These are phyloP conservation scores for Zapornia atra DNA, from an alignment of 2,113 vertebrate genomes.

Conservation along the genomic window DNA sequence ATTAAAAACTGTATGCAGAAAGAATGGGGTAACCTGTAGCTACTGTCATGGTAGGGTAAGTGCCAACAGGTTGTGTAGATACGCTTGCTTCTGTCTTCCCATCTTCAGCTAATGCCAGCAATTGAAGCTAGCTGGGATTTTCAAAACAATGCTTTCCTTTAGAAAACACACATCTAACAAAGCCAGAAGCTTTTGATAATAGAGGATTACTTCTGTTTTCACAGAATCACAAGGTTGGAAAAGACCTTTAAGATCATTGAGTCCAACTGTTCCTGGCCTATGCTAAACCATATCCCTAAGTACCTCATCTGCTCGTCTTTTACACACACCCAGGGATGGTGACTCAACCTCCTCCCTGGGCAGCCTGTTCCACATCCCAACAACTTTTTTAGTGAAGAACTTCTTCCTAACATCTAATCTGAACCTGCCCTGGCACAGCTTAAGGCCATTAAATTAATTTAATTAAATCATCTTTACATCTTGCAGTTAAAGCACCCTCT, in stretches of 20 bases:
- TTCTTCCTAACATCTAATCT: too few relatives aligned
- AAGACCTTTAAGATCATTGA: too few relatives aligned
- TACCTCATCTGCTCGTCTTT: too few relatives aligned
- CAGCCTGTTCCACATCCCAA: too few relatives aligned
- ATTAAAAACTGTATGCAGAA: neutral
- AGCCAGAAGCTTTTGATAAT: neutral
- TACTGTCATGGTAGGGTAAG: neutral
- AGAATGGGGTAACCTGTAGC: neutral
- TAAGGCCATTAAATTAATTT: neutral
- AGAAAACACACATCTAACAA: neutral
- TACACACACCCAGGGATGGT: too few relatives aligned
- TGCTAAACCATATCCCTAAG: too few relatives aligned
- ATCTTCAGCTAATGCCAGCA: neutral
- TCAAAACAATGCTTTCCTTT: neutral
- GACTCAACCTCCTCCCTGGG: too few relatives aligned
- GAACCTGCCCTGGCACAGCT: too few relatives aligned
- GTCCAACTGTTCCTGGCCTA: too few relatives aligned
- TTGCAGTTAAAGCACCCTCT: neutral
- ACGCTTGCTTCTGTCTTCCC: neutral
- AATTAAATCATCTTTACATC: neutral
- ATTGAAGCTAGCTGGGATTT: neutral
- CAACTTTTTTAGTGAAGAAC: too few relatives aligned
- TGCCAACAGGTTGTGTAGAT: neutral
- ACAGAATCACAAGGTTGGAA: too few relatives aligned
- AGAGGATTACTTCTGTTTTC: too few relatives aligned